phyloP scores from a whole-genome alignment of 1,140 invertebrate species.

The Archivesica marissinica region DNA sequence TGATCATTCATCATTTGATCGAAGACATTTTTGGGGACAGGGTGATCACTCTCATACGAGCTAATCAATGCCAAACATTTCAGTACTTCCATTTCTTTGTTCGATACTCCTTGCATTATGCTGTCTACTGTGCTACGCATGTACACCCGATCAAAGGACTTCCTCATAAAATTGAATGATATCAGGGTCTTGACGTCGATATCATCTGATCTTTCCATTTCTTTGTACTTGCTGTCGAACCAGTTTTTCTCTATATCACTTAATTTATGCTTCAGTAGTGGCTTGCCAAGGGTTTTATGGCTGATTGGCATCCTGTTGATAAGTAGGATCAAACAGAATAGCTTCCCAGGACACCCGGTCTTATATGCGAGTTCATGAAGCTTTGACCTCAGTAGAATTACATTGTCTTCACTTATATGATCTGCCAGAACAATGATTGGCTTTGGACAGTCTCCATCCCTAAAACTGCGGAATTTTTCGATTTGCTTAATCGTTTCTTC shows the following conservation, averaged over 20 bases:
- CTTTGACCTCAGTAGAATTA: not conserved
- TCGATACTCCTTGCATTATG: conserved; percentile 31
- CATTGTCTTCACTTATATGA: conserved; percentile 6
- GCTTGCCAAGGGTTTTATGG: not conserved
- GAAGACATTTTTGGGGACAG: conserved; percentile 13
- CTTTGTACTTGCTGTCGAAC: conserved; percentile 51
- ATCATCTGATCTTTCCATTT: conserved; percentile 1
- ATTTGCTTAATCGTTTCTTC: conserved; percentile 36
- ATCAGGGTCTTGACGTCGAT: conserved; percentile 45
- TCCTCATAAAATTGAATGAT: conserved; percentile 48
- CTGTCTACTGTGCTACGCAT: not conserved
- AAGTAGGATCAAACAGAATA: conserved; percentile 28
- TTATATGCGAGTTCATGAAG: conserved; percentile 28
- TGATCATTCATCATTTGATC: conserved; percentile 17
- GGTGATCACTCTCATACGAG: conserved; percentile 31
- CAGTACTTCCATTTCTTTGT: conserved; percentile 20
- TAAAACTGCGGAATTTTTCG: conserved; percentile 15
- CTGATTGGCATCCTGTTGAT: not conserved
- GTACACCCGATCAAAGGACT: conserved; percentile 42
- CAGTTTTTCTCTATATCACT: conserved; percentile 7
- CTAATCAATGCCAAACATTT: conserved; percentile 2
- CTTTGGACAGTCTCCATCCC: not conserved
- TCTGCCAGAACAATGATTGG: conserved; percentile 40
- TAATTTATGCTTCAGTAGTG: not conserved
- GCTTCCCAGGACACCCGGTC: conserved; percentile 20